Base-by-base conservation (phyloP, 1,140 invertebrate genomes). In the Brachionus plicatilis region DNA sequence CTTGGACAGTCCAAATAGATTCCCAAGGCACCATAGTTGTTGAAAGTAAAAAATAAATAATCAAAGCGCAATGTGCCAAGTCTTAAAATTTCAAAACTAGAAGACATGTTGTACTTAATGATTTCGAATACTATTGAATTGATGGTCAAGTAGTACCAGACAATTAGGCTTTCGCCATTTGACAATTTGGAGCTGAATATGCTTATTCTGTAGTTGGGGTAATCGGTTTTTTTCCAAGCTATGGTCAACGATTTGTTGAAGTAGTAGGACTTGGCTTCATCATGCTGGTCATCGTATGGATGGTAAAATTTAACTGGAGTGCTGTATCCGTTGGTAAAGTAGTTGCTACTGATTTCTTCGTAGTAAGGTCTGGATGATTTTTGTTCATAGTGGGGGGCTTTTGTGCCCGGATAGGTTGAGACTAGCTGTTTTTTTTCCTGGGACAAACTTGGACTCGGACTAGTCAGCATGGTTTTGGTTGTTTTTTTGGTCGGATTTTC, bases 1-100 rank as follows among this genome's bases (percentile, higher is more conserved):
- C 72, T 76, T 76, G 72, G 72, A 50, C 72, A 76, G 5, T 76
- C 72, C 12, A 76, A 76, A 33, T 76, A 50, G 43, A 76, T 53
- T 24, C 72, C 45, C 20, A 76, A 27, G 8, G 24, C 27, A 24
- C 20, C 20, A 9, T 47, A 50, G 4, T 47, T 20, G 1, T 76
- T 47, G 50, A 76, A 76, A 3, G 4, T 50, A 76, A 76, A 76
- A 76, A 76, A 76, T 20, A 76, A 50, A 27, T 50, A 17, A 27
- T 76, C 43, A 50, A 76, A 76, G 12, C 33, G 43, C 11, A 47
- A 5, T 47, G 43, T 76, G 4, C 24, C 43, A 27, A 76, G 72
- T 76, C 72, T 76, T 29, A 76, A 20, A 27, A 76, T 76, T 50
- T 47, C 24, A 50, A 76, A 76, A 4, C 12, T 50, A 27, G 72